Evolutionary conservation across 2,113 vertebrate genomes (phyloP), one percentile per base, ranked within the genome.

Genomic region (Hassar affinis): DNA sequence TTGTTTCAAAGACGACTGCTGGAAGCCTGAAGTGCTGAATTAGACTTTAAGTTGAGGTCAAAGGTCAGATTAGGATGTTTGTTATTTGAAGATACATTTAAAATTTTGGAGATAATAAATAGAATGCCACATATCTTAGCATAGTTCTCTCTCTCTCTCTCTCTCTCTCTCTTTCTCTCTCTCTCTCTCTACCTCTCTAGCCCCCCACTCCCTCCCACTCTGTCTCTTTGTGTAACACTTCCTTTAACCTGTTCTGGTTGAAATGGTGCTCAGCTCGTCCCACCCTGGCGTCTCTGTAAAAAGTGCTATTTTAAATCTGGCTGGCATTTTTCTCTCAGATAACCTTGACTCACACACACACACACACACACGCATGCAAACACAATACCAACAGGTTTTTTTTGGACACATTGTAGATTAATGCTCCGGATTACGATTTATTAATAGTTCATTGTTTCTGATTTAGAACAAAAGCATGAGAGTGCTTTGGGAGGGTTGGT

Each of bases 161-260:
- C 52, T 61, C 38, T 64, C n/a, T 66, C 61, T 62, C 25, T 14
- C 66, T 33, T 33, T n/a, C 80, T 20, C 47, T 5, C 52, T 22
- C 42, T 49, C 76, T 2, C 54, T 76, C 71, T 69, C 62, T 61
- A 42, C 6, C 38, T 42, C 2, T 42, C 38, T 42, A n/a, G n/a
- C n/a, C n/a, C n/a, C n/a, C n/a, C n/a, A n/a, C n/a, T n/a, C n/a
- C n/a, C n/a, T n/a, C n/a, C n/a, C n/a, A n/a, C n/a, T n/a, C n/a
- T n/a, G n/a, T n/a, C n/a, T n/a, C n/a, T n/a, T 49, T 81, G 72
- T 86, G 38, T 61, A 30, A 69, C 27, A 64, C 62, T 78, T 78
- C 82, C 82, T 42, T 56, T 59, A 52, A 20, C 59, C 47, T 62
- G 33, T 49, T 79, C 11, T 47, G 66, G 22, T 12, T 38, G 57